Evolutionary conservation across 1,140 invertebrate species (phyloP), one percentile per base, ranked within the genome.

Genomic region (Ceratina calcarata): DNA sequence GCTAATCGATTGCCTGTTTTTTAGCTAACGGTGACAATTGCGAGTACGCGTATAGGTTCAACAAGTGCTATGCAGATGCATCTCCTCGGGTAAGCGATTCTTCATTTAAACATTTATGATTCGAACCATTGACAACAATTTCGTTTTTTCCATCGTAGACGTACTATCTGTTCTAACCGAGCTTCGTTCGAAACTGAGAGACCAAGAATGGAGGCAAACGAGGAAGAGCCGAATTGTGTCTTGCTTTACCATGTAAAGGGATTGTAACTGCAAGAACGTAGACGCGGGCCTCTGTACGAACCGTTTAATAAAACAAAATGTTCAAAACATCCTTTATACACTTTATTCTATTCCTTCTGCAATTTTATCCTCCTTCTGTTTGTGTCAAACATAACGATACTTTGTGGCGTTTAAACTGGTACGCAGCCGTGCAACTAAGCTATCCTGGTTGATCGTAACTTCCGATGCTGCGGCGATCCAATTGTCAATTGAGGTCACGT

Each of bases 41-140:
- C 75, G 85, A 91, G 49, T 91, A 91, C 55, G 90, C 90, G 20
- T 91, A 89, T 45, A 84, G 80, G 37, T 91, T 91, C 71, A 91
- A 91, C 61, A 87, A 90, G 64, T 91, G 90, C 67, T 91, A 91
- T 32, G 89, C 90, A 2, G 70, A 81, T 75, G 60, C 80, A 77
- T 91, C 90, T 3, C 90, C 90, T 32, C 89, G 83, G 75, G 90
- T 91, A 60, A 85, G 89, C 83, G 66, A 60, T 73, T n/a, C 10
- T 3, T 15, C 12, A 10, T 8, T 7, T 12, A 7, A 1, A 20
- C n/a, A 0, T 24, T 53, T 27, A 0, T 13, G 18, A 15, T 65
- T 1, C 2, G 16, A 57, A 45, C 37, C 2, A 1, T 32, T 15
- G 20, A 22, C 10, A 4, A 27, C 4, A 1, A 45, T 1, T 1